Conservation (phyloP, 2,113 vertebrate species). For the Chrysemys picta region DNA sequence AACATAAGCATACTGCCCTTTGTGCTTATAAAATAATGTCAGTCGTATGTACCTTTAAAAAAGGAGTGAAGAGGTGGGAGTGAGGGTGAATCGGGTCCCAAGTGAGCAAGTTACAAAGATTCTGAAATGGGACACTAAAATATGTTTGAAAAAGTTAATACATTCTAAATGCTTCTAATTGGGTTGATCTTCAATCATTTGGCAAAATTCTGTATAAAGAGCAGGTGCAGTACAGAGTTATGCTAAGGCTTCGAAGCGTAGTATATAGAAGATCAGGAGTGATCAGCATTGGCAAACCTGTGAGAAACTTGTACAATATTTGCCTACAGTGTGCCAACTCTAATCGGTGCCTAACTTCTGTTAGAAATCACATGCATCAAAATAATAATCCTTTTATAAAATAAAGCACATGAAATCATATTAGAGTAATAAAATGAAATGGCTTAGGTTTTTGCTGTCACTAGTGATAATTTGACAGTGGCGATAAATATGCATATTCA, state of each 20-base stretch:
- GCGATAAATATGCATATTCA: conserved; percentile 25
- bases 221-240: rapidly evolving
- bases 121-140: background rate
- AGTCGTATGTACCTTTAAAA: background rate
- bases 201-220: background rate
- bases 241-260: background rate
- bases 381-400: background rate
- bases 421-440: background rate
- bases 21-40: background rate
- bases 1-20: background rate
- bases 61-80: background rate
- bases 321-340: background rate
- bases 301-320: background rate
- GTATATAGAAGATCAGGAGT: background rate
- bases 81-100: background rate
- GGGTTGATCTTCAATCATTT: background rate
- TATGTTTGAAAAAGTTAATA: background rate
- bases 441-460: background rate
- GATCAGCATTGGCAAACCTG: background rate
- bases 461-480: background rate
- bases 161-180: background rate
- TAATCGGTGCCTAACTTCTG: background rate
- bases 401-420: background rate
- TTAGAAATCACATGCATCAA: background rate
- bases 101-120: background rate